Percentiles rank a stretch among this genome's conserved stretches.
phyloP scores from a whole-genome alignment of 2,797 vertebrate genomes.

The Tragelaphus eurycerus region DNA sequence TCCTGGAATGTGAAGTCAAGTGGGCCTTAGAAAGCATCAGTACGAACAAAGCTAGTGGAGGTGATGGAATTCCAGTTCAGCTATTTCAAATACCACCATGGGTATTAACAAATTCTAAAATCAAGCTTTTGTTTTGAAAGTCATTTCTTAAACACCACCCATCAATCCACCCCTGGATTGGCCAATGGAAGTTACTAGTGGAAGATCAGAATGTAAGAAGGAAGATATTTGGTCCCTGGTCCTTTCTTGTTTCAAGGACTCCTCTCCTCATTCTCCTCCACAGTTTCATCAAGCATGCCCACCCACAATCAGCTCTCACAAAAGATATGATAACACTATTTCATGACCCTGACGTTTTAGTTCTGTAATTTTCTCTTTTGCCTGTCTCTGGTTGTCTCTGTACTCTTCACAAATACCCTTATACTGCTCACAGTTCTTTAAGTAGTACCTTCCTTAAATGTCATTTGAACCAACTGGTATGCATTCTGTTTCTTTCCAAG shows the following conservation, averaged over 20 bases:
- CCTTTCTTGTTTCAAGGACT: not conserved
- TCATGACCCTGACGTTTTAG: not conserved
- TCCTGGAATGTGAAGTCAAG: no score
- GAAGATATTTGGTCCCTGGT: not conserved
- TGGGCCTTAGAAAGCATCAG: no score
- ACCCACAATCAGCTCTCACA: not conserved
- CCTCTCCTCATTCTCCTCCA: not conserved
- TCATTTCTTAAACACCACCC: not conserved
- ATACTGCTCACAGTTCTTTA: not conserved
- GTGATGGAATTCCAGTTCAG: no score
- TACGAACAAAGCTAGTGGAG: no score
- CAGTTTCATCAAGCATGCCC: not conserved
- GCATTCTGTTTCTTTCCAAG: not conserved
- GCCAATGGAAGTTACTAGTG: not conserved
- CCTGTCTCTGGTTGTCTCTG: not conserved
- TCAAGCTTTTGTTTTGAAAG: not conserved
- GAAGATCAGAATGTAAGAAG: not conserved
- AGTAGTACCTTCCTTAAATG: not conserved
- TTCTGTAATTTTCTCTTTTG: not conserved
- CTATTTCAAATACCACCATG: not conserved
- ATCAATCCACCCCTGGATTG: not conserved
- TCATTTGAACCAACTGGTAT: not conserved
- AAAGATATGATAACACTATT: not conserved
- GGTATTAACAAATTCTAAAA: not conserved
- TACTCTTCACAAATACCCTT: not conserved